These are phyloP conservation scores for Caretta caretta DNA, from an alignment of 2,113 vertebrate genomes.

Conservation along the genomic window DNA sequence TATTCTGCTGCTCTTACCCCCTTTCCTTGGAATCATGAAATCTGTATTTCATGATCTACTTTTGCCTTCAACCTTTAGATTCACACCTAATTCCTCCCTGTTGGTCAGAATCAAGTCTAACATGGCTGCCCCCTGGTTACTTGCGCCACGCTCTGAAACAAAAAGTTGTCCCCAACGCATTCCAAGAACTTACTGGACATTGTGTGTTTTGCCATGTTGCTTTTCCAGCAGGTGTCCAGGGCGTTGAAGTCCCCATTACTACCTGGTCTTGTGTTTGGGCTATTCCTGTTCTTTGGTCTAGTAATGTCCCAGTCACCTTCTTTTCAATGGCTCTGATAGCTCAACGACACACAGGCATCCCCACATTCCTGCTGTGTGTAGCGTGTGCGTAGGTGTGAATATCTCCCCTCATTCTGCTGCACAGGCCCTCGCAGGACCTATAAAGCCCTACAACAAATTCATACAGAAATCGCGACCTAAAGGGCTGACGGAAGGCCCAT, in stretches of 20 bases:
- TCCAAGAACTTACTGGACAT: neutral
- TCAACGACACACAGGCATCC: neutral
- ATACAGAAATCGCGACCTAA: neutral
- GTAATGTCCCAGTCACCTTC: neutral
- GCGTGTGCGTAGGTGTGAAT: neutral
- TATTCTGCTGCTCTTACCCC: neutral
- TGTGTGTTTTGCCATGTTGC: neutral
- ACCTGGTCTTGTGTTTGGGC: neutral
- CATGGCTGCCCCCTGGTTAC: neutral
- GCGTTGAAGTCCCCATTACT: neutral
- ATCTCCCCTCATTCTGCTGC: neutral
- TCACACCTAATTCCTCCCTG: neutral
- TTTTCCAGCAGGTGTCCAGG: neutral
- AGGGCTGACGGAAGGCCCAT: neutral
- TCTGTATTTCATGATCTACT: neutral
- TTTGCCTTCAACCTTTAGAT: neutral
- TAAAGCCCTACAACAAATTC: neutral
- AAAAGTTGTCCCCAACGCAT: neutral
- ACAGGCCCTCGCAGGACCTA: neutral
- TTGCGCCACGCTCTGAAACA: neutral
- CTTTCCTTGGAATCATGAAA: too few species aligned
- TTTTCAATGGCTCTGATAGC: neutral
- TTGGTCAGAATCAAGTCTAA: neutral
- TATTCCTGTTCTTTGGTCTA: neutral
- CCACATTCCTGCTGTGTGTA: neutral